Evolutionary conservation across 2,113 vertebrate species (phyloP).

Genomic region (Chionis minor): DNA sequence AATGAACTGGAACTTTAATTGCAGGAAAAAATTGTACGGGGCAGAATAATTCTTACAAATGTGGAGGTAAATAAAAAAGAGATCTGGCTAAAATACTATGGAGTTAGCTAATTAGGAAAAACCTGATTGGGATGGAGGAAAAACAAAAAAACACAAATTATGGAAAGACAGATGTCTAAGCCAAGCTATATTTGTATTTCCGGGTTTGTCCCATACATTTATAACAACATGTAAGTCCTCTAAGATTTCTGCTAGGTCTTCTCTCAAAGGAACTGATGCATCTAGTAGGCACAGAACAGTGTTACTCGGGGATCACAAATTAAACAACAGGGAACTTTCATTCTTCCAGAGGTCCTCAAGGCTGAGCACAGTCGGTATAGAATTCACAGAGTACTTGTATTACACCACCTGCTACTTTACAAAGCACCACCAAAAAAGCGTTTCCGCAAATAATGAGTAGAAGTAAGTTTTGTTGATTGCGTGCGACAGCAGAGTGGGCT

Average conservation of each 20-base stretch:
- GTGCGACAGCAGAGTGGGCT: not conserved
- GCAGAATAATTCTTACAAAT: not conserved
- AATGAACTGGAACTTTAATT: not conserved
- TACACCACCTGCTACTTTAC: not conserved
- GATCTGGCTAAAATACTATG: not conserved
- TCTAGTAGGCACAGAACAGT: not conserved
- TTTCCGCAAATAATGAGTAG: not conserved
- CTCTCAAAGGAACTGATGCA: not conserved
- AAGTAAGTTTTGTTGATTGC: not conserved
- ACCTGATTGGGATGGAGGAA: not conserved
- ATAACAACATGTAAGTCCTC: not conserved
- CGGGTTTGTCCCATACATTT: not conserved
- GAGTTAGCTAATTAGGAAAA: not conserved
- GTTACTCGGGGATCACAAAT: not conserved
- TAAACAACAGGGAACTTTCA: not conserved
- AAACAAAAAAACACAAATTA: not conserved
- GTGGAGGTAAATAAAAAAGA: not conserved
- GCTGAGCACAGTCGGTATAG: accelerated
- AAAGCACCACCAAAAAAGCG: not conserved
- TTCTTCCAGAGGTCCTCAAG: not conserved
- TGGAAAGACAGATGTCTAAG: not conserved
- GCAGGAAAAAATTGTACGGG: not conserved
- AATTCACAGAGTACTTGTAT: not conserved
- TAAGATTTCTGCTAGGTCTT: not conserved
- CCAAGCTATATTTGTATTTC: not conserved